These are phyloP conservation scores for Drosophila subquinaria DNA, from an alignment of 2,888 invertebrate genomes.

Conservation along the genomic window DNA sequence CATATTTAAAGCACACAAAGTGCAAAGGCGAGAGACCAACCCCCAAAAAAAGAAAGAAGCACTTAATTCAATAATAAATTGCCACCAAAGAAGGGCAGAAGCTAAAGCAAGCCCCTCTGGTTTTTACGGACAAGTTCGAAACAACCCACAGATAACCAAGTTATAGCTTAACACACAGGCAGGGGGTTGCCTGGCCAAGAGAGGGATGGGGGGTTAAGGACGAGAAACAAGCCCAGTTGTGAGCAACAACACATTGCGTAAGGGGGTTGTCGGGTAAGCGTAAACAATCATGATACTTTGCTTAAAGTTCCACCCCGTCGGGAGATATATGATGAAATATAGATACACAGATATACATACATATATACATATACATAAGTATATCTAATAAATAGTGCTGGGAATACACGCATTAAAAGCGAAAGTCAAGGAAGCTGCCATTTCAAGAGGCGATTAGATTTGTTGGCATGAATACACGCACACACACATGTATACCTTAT, in stretches of 20 bases:
- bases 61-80: slow-evolving; percentile 82
- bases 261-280: slow-evolving; percentile 84
- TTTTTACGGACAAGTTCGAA: slow-evolving; percentile 50
- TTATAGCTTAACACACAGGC: slow-evolving; percentile 41
- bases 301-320: slow-evolving; percentile 74
- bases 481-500: slow-evolving; percentile 49
- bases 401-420: slow-evolving; percentile 66
- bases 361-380: slow-evolving; percentile 13
- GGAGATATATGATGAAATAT: slow-evolving; percentile 31
- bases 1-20: slow-evolving; percentile 64
- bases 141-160: slow-evolving; percentile 71
- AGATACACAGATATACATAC: slow-evolving; percentile 3
- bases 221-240: slow-evolving; percentile 64
- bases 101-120: slow-evolving; percentile 50
- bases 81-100: slow-evolving; percentile 60
- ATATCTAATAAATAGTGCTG: slow-evolving; percentile 49
- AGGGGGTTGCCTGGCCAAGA: slow-evolving; percentile 9
- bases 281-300: slow-evolving; percentile 82
- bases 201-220: neutral
- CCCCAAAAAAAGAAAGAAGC: slow-evolving; percentile 57
- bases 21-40: slow-evolving; percentile 49
- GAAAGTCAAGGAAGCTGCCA: slow-evolving; percentile 76
- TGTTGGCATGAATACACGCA: slow-evolving; percentile 43
- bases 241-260: slow-evolving; percentile 74
- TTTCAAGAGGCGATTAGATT: slow-evolving; percentile 64